Percentiles rank a stretch among this genome's conserved stretches.
Conservation (phyloP, 2,797 vertebrate genomes). For the Delichon dasypus region DNA sequence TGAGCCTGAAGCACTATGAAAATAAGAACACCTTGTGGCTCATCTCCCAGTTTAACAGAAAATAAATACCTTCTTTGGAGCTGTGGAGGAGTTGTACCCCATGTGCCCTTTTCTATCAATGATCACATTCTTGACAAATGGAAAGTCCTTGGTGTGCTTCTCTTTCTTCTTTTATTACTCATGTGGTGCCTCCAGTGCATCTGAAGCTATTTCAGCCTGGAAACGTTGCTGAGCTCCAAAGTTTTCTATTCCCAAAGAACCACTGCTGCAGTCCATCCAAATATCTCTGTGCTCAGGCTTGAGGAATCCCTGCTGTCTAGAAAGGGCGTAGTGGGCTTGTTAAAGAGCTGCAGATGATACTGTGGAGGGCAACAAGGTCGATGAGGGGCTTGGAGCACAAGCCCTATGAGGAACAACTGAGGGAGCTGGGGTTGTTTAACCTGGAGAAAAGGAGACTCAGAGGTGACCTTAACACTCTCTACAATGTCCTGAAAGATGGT, state of each 20-base stretch:
- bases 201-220: background rate
- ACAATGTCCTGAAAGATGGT: too few species aligned
- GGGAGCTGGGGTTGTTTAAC: too few species aligned
- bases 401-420: too few species aligned
- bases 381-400: too few species aligned
- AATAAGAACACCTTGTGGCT: background rate
- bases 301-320: background rate
- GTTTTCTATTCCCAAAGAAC: background rate
- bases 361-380: too few species aligned
- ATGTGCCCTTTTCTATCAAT: background rate
- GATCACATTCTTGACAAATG: background rate
- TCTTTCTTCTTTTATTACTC: background rate
- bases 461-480: too few species aligned
- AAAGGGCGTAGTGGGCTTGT: background rate
- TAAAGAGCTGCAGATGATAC: background rate
- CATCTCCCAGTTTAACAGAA: background rate
- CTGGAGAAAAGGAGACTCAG: too few species aligned
- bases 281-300: background rate
- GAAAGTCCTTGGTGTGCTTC: background rate
- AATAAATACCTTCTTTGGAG: background rate
- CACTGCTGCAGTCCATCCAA: background rate
- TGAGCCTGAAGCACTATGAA: background rate
- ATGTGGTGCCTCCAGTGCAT: fast-evolving
- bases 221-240: background rate
- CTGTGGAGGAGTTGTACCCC: background rate